These are phyloP conservation scores for Holotrichia oblita DNA, from an alignment of 1,140 invertebrate genomes.

Conservation along the genomic window DNA sequence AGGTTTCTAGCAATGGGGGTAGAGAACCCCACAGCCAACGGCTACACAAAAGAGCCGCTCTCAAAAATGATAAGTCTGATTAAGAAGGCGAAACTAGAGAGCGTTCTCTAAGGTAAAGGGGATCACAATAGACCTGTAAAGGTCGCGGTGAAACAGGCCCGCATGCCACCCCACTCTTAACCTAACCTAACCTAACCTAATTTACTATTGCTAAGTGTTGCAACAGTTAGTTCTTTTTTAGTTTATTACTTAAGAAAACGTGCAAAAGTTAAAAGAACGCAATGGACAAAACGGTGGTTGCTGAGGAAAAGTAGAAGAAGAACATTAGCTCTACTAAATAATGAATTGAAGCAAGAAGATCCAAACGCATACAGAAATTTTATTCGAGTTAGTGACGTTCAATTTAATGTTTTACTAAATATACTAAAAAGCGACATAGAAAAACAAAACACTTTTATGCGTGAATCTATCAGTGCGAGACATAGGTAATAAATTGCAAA, in stretches of 20 bases:
- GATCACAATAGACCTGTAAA: too few species aligned
- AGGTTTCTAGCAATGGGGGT: too few species aligned
- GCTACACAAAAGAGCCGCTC: too few species aligned
- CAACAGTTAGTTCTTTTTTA: neutral
- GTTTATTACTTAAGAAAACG: neutral
- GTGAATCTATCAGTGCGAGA: constrained; percentile 34
- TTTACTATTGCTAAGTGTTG: neutral
- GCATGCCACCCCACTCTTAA: too few species aligned
- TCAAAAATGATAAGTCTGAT: too few species aligned
- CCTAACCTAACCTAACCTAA: too few species aligned
- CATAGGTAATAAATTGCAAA: constrained; percentile 24
- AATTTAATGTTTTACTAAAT: constrained; percentile 43
- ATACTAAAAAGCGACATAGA: constrained; percentile 41
- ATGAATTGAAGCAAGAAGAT: constrained; percentile 30
- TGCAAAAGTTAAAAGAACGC: neutral
- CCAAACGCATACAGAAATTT: constrained; percentile 42
- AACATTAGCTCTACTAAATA: constrained; percentile 24
- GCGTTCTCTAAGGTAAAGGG: too few species aligned
- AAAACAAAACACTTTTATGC: constrained; percentile 40
- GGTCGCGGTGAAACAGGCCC: too few species aligned
- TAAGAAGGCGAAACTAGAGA: too few species aligned
- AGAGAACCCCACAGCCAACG: too few species aligned
- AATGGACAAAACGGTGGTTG: constrained; percentile 39
- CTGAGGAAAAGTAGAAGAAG: constrained; percentile 10
- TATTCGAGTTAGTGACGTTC: constrained; percentile 41